These are phyloP conservation scores for Scelioninae gen. 1 DNA, from an alignment of 2,888 invertebrate species.

Conservation along the genomic window DNA sequence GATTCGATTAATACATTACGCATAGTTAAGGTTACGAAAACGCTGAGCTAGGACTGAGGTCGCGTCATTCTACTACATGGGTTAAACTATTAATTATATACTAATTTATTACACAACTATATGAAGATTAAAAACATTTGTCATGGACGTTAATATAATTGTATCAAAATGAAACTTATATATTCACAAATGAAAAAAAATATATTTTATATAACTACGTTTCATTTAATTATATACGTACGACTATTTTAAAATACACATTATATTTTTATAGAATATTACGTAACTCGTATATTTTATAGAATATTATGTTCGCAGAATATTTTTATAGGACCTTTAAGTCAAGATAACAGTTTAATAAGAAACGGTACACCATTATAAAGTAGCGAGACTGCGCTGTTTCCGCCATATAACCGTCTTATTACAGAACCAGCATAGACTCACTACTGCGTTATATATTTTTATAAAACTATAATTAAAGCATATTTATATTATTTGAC, in stretches of 20 bases:
- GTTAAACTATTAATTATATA: too few species aligned
- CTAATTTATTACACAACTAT: not conserved
- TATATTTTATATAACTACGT: conserved; percentile 38
- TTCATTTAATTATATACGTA: conserved; percentile 39
- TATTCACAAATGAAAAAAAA: conserved; percentile 3
- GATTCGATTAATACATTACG: too few species aligned
- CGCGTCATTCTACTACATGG: too few species aligned
- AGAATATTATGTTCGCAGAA: conserved; percentile 38
- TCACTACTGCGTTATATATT: conserved; percentile 34
- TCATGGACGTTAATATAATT: conserved; percentile 15
- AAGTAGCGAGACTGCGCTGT: not conserved
- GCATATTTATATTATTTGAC: conserved; percentile 4
- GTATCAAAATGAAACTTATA: conserved; percentile 19
- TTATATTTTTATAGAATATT: conserved; percentile 54
- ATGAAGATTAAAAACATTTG: not conserved
- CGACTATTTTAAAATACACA: conserved; percentile 37
- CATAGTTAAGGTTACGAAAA: too few species aligned
- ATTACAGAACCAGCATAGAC: not conserved
- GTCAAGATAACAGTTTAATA: conserved; percentile 37
- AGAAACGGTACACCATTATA: conserved; percentile 6
- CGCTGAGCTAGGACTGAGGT: too few species aligned
- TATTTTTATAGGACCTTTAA: conserved; percentile 56
- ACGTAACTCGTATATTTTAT: conserved; percentile 50
- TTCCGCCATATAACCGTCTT: too few species aligned
- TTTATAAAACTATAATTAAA: conserved; percentile 44